Evolutionary conservation across 1,140 invertebrate species (phyloP).

Genomic region (Chrysomallon squamiferum): DNA sequence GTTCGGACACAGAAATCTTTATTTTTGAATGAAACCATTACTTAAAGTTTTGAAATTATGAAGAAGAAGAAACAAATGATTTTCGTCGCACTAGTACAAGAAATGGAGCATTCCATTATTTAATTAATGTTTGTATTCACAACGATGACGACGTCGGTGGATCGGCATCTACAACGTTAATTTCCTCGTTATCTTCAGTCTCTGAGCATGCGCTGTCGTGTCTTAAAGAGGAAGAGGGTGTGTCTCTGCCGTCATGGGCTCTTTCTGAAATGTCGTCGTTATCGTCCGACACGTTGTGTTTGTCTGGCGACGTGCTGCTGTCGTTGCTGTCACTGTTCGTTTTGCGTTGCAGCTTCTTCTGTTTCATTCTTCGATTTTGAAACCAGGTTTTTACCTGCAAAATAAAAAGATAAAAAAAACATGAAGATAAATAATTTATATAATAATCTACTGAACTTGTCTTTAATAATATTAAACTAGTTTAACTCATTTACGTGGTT

Average conservation of each 20-base stretch:
- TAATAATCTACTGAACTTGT: too few relatives aligned
- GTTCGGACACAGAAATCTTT: too few relatives aligned
- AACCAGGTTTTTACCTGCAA: constrained; percentile 94
- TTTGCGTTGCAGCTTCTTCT: constrained; percentile 92
- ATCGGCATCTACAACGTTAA: constrained; percentile 48
- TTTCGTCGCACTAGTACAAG: background rate
- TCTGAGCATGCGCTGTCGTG: constrained; percentile 14
- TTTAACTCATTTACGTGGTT: too few relatives aligned
- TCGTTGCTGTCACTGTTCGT: constrained; percentile 65
- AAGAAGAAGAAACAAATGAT: too few relatives aligned
- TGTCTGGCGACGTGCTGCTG: constrained; percentile 18
- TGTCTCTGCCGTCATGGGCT: background rate
- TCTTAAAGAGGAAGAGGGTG: constrained; percentile 1
- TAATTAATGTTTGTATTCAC: background rate
- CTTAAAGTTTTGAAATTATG: too few relatives aligned
- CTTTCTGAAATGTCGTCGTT: constrained; percentile 16
- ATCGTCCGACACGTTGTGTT: constrained; percentile 24
- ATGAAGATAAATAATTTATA: too few relatives aligned
- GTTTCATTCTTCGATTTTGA: constrained; percentile 96
- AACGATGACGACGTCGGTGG: constrained; percentile 11
- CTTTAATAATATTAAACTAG: too few relatives aligned
- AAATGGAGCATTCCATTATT: background rate
- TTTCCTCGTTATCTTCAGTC: constrained; percentile 39
- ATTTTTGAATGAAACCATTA: too few relatives aligned
- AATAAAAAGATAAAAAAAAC: constrained; percentile 22